phyloP scores from a whole-genome alignment of 1,140 invertebrate species.

The Goniozus legneri region DNA sequence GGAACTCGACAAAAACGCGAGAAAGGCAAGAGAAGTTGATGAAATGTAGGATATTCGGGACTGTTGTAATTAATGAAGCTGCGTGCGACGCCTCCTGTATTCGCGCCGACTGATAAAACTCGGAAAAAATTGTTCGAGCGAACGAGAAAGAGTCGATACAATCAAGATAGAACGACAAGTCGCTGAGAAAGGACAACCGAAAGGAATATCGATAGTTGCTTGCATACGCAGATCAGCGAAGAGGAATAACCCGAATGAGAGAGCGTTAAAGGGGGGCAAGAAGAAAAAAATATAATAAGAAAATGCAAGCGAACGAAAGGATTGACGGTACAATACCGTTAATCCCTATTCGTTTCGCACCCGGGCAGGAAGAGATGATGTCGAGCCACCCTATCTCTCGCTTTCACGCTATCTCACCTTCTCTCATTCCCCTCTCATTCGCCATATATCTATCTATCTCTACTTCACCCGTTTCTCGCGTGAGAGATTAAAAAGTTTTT shows the following conservation, averaged over 20 bases:
- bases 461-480: too few relatives aligned
- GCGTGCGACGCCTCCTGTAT: too few relatives aligned
- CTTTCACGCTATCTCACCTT: too few relatives aligned
- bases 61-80: too few relatives aligned
- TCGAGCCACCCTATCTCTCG: background rate
- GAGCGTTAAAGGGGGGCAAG: constrained; percentile 2
- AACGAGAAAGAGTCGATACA: too few relatives aligned
- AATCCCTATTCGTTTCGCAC: constrained; percentile 31
- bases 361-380: constrained; percentile 12
- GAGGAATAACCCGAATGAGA: background rate
- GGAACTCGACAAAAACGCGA: background rate
- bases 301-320: constrained; percentile 17
- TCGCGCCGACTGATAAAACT: too few relatives aligned
- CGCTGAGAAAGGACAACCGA: background rate
- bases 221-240: too few relatives aligned
- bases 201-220: too few relatives aligned
- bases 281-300: constrained; percentile 22
- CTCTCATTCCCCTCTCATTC: too few relatives aligned
- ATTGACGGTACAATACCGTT: constrained; percentile 33
- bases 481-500: constrained; percentile 37
- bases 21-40: background rate
- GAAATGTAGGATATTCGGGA: too few relatives aligned
- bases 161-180: too few relatives aligned
- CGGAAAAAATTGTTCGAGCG: background rate
- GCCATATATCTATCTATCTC: too few relatives aligned